Conservation (phyloP, 2,888 invertebrate species). For the Leuctra nigra region DNA sequence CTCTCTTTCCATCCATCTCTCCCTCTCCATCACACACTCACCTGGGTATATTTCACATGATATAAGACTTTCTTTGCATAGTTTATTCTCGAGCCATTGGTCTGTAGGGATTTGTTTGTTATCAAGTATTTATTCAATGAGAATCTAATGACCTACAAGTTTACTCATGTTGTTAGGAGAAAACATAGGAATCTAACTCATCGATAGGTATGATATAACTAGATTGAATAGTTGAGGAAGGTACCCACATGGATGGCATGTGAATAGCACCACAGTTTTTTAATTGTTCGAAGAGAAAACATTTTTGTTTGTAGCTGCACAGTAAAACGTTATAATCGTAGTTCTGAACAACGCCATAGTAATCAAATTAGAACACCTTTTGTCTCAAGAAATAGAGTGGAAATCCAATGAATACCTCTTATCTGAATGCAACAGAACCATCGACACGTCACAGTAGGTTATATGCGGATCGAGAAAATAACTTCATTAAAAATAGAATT, state of each 20-base stretch:
- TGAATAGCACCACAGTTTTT: neutral
- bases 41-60: neutral
- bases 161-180: conserved; percentile 1
- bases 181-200: neutral
- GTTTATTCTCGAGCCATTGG: neutral
- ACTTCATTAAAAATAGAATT: too few relatives aligned
- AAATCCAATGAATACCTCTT: conserved; percentile 12
- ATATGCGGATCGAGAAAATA: too few relatives aligned
- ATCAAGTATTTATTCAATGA: neutral
- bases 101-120: neutral
- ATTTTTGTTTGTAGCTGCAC: neutral
- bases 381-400: conserved; percentile 6
- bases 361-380: conserved; percentile 3
- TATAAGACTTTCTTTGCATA: neutral
- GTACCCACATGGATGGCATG: neutral
- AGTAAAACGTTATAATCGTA: neutral
- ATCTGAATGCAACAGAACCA: too few relatives aligned
- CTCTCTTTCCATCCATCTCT: neutral
- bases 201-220: neutral
- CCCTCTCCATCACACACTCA: neutral
- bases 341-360: neutral
- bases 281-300: neutral
- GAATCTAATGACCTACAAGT: conserved; percentile 12
- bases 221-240: neutral
- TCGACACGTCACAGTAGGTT: too few relatives aligned